A percentile compares a stretch with the other conserved stretches of the same genome.
Evolutionary conservation across 2,113 vertebrate genomes (phyloP).

Genomic region (Melospiza melodia): DNA sequence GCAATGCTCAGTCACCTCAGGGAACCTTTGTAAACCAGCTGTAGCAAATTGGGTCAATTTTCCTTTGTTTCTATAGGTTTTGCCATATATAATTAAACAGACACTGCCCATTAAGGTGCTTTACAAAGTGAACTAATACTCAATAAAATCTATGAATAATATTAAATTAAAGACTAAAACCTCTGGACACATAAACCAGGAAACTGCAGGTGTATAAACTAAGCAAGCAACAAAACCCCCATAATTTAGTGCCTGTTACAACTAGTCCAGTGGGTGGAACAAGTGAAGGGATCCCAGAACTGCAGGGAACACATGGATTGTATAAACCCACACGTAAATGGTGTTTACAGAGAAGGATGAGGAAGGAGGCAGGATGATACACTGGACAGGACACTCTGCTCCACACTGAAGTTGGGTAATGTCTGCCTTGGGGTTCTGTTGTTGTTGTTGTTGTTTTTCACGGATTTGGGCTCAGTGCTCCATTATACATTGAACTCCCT

Average conservation of each 20-base stretch:
- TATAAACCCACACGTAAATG: neutral
- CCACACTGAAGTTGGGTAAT: neutral
- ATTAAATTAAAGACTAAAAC: conserved; percentile 30
- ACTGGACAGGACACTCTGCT: neutral
- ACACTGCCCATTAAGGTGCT: neutral
- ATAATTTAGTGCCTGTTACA: neutral
- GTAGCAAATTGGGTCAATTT: conserved; percentile 10
- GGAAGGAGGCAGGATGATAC: neutral
- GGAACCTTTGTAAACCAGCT: neutral
- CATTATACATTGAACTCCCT: neutral
- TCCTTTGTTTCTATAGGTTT: conserved; percentile 20
- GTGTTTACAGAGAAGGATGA: neutral
- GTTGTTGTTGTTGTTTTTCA: neutral
- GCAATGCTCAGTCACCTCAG: neutral
- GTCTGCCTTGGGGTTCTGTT: neutral
- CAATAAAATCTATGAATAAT: conserved; percentile 37
- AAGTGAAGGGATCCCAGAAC: neutral
- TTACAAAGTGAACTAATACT: neutral
- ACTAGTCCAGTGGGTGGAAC: neutral
- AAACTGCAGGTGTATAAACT: conserved; percentile 35
- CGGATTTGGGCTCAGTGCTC: neutral
- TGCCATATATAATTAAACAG: conserved; percentile 19
- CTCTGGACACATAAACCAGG: neutral
- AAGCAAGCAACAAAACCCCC: neutral
- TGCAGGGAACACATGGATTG: neutral